These are phyloP conservation scores for Ailurus styani DNA, from an alignment of 2,113 vertebrate genomes.

Conservation along the genomic window DNA sequence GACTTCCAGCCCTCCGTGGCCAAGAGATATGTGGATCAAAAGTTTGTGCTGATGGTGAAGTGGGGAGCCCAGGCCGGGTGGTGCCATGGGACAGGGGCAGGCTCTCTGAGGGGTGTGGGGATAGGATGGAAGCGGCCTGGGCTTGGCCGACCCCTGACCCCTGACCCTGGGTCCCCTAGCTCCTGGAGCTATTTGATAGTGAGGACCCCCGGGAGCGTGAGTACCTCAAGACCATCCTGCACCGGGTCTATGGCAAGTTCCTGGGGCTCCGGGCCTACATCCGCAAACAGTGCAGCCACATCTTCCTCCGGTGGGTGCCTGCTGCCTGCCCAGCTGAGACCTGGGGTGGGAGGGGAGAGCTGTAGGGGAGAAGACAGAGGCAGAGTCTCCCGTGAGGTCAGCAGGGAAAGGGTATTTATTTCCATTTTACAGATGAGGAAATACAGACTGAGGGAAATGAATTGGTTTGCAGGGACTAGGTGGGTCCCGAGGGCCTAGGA, in stretches of 20 bases:
- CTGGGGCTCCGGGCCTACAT: slow-evolving; percentile 93
- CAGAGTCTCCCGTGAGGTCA: background rate
- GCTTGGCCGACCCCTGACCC: background rate
- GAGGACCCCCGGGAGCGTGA: slow-evolving; percentile 93
- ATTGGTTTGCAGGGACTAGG: background rate
- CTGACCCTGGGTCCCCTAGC: slow-evolving; percentile 73
- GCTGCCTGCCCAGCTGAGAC: background rate
- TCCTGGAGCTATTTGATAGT: slow-evolving; percentile 93
- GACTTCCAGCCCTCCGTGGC: slow-evolving; percentile 95
- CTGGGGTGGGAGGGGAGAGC: background rate
- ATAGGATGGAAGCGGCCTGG: background rate
- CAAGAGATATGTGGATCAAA: slow-evolving; percentile 95
- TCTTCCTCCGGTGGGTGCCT: slow-evolving; percentile 89
- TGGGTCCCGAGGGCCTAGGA: background rate
- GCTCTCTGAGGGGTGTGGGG: background rate
- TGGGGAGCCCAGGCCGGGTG: slow-evolving; percentile 38
- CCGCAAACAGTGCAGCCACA: slow-evolving; percentile 95
- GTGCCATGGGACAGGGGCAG: background rate
- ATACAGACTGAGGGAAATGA: background rate
- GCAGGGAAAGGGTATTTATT: background rate
- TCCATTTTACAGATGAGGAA: background rate
- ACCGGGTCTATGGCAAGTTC: slow-evolving; percentile 94
- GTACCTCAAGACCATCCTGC: slow-evolving; percentile 94
- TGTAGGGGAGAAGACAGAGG: background rate
- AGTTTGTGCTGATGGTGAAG: slow-evolving; percentile 92